A percentile compares a stretch with the other conserved stretches of the same genome.
Conservation (phyloP, 92 coral and sea anemone species). For the Epizoanthus scotinus region DNA sequence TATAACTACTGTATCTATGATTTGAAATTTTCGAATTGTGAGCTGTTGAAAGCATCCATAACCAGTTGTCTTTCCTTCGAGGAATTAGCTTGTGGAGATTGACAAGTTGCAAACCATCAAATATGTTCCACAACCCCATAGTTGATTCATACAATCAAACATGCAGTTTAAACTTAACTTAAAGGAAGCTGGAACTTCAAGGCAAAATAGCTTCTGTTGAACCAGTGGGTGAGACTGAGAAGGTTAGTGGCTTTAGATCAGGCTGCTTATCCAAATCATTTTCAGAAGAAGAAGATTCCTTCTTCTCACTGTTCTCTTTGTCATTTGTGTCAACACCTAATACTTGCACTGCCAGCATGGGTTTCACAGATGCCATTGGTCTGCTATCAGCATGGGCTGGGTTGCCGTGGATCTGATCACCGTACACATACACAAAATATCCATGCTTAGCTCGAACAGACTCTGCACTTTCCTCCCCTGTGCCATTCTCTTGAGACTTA, state of each 20-base stretch:
- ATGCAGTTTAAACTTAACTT: too few relatives aligned
- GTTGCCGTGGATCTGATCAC: conserved; percentile 59
- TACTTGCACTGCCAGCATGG: conserved; percentile 70
- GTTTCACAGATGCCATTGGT: conserved; percentile 96
- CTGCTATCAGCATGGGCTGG: conserved; percentile 64
- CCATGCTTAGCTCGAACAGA: conserved; percentile 63
- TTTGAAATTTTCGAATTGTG: too few relatives aligned
- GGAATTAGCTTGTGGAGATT: too few relatives aligned
- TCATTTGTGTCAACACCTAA: conserved; percentile 43
- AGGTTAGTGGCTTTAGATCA: conserved; percentile 74
- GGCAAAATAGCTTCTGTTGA: conserved; percentile 60
- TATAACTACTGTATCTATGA: too few relatives aligned
- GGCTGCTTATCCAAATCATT: conserved; percentile 47
- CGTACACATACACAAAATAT: conserved; percentile 77
- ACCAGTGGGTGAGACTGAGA: conserved; percentile 58
- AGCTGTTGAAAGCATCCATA: too few relatives aligned
- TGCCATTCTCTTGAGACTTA: conserved; percentile 48
- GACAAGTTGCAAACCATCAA: not conserved
- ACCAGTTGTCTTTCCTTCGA: too few relatives aligned
- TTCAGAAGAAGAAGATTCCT: conserved; percentile 8
- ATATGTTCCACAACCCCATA: not conserved
- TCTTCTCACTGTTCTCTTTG: conserved; percentile 47
- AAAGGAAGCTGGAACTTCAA: not conserved
- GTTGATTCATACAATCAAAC: too few relatives aligned
- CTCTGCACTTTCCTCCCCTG: conserved; percentile 39